These are phyloP conservation scores for Alectura lathami DNA, from an alignment of 2,113 vertebrate genomes.

Conservation along the genomic window DNA sequence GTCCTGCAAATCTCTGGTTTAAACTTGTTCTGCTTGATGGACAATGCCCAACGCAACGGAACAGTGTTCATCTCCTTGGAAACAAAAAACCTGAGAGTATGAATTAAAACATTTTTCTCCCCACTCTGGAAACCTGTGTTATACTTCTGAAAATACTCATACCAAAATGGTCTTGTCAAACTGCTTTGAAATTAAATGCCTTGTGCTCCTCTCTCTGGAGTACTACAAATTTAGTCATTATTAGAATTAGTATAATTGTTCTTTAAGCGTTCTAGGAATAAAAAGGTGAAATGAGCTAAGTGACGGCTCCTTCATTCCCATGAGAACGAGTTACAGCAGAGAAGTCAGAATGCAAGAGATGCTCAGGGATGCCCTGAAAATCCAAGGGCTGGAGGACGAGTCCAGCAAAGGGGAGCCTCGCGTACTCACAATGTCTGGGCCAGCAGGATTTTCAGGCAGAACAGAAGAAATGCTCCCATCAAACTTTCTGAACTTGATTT, in stretches of 20 bases:
- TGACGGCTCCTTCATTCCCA: constrained; percentile 13
- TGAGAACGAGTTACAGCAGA: accelerated
- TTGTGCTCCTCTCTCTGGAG: background rate
- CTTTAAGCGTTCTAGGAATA: constrained; percentile 26
- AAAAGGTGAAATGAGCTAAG: constrained; percentile 26
- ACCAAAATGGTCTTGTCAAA: constrained; percentile 45
- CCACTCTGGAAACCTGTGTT: constrained; percentile 20
- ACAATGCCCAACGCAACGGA: background rate
- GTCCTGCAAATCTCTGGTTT: background rate
- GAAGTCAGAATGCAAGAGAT: background rate
- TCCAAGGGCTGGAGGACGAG: background rate
- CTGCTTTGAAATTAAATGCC: constrained; percentile 21
- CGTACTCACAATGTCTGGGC: background rate
- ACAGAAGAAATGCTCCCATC: accelerated
- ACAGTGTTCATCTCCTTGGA: background rate
- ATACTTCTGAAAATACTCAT: constrained; percentile 20
- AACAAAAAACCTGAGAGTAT: background rate
- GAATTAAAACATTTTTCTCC: constrained; percentile 1
- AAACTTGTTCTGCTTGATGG: background rate
- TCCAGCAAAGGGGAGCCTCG: accelerated
- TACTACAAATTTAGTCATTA: constrained; percentile 44
- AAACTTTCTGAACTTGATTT: background rate
- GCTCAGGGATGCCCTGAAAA: background rate
- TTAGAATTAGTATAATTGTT: constrained; percentile 49
- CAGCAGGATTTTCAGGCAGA: background rate